Base-by-base conservation (phyloP, 2,888 invertebrate species). In the Eumacrocentrus americanus region DNA sequence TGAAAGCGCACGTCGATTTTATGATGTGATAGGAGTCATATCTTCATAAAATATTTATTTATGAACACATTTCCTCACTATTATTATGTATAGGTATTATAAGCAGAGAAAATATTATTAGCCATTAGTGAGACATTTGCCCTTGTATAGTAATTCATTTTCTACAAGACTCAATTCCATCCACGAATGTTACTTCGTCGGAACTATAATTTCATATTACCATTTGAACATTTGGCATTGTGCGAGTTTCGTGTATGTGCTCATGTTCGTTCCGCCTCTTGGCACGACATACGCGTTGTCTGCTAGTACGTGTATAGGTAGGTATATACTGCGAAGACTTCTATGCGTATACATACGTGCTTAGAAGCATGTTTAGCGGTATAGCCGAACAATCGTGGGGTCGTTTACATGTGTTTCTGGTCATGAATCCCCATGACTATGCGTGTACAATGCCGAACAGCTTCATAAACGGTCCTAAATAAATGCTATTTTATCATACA, bases 321-420 rank as follows among this genome's bases (percentile, higher is more conserved):
- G 38, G 16, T 16, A 58, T 63, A 60, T 57, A 51, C 58, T 53
- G 58, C 60, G 35, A 35, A 56, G 50, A 35, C 18, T 20, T 53
- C 63, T 63, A 59, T 18, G 65, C 34, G 54, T 56, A 50, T 56
- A 61, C 62, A 42, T 16, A 52, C 46, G 46, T 51, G 47, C 56
- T 56, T 48, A 50, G 60, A 48, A 54, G 48, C 54, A 23, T 60
- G 60, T 60, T 59, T 60, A 47, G 60, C 42, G 60, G 54, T 23
- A 48, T 40, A 50, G 48, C 60, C 40, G 40, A 20, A 60, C 60
- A 18, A 58, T 29, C 34, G 23, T 59, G 22, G 62, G 56, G 62
- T 69, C 70, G 70, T 73, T 75, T 71, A 74, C 75, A 73, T 68
- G 71, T 73, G 73, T 75, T 72, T 69, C 69, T 68, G 65, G 70